These are phyloP conservation scores for Dinoponera quadriceps DNA, from an alignment of 1,140 invertebrate species.

Conservation along the genomic window DNA sequence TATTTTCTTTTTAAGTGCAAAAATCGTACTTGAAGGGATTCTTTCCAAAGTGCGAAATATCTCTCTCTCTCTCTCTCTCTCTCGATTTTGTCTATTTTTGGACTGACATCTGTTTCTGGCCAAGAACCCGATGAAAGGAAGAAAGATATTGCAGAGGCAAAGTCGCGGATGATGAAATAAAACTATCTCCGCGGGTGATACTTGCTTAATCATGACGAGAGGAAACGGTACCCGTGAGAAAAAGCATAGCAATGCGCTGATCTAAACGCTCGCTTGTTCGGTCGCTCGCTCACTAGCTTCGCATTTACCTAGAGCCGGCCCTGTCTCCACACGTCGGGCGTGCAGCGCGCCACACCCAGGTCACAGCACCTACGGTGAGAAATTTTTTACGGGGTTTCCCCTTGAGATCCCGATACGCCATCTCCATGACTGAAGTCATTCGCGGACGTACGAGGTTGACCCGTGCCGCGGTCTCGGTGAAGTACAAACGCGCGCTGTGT, in stretches of 20 bases:
- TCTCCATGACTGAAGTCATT: slow-evolving; percentile 49
- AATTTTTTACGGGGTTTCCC: slow-evolving; percentile 36
- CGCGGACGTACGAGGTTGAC: slow-evolving; percentile 18
- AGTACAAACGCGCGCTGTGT: not conserved
- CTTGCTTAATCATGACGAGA: slow-evolving; percentile 56
- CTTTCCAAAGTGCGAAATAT: too few species aligned
- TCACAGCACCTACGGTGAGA: slow-evolving; percentile 55
- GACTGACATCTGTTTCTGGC: not conserved
- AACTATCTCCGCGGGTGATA: slow-evolving; percentile 25
- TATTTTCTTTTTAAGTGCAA: too few species aligned
- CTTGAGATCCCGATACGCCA: slow-evolving; percentile 51
- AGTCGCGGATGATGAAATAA: slow-evolving; percentile 32
- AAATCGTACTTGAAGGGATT: too few species aligned
- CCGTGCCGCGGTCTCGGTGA: not conserved
- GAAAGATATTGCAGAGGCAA: not conserved
- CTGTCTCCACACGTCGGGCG: slow-evolving; percentile 58
- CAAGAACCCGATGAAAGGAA: not conserved
- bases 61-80: not conserved
- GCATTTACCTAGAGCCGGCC: slow-evolving; percentile 52
- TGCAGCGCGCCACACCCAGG: slow-evolving; percentile 59
- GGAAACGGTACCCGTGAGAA: slow-evolving; percentile 60
- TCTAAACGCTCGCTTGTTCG: slow-evolving; percentile 21
- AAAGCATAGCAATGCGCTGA: slow-evolving; percentile 49
- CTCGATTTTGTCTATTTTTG: not conserved
- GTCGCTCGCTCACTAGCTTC: slow-evolving; percentile 11